Percentiles rank a stretch among this genome's conserved stretches.
These are phyloP conservation scores for Hippopotamyrus pictus DNA, from an alignment of 2,797 vertebrate genomes.

Conservation along the genomic window DNA sequence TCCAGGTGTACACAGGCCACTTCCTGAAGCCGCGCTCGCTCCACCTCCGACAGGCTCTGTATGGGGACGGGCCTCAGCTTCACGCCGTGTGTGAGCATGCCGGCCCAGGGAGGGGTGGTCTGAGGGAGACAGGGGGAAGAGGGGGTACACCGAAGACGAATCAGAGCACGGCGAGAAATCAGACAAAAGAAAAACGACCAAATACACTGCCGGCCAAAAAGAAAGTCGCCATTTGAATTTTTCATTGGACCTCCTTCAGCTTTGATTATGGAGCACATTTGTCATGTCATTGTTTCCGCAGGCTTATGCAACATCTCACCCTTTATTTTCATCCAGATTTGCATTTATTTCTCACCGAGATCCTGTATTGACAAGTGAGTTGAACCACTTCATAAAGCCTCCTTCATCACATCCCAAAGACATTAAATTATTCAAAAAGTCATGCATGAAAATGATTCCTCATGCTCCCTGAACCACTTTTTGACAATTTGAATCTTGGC, in stretches of 20 bases:
- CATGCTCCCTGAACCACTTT: no score
- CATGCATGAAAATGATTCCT: no score
- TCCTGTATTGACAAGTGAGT: not conserved
- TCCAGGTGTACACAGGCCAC: slow-evolving; percentile 72
- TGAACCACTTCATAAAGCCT: no score
- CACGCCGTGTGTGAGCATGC: slow-evolving; percentile 59
- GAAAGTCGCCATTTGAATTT: no score
- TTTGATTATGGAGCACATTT: not conserved
- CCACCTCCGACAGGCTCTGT: slow-evolving; percentile 85
- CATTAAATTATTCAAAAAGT: no score
- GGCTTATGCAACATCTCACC: not conserved
- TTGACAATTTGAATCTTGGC: no score
- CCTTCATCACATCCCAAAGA: no score
- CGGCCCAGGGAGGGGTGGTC: slow-evolving; percentile 51
- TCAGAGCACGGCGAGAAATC: not conserved
- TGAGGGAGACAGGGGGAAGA: slow-evolving; percentile 25
- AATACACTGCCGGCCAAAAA: no score
- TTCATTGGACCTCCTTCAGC: no score
- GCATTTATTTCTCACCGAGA: not conserved
- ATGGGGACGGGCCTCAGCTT: slow-evolving; percentile 69
- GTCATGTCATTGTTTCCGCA: not conserved
- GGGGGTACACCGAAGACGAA: not conserved
- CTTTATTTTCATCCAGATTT: not conserved
- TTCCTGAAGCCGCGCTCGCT: slow-evolving; percentile 77
- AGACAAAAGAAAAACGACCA: not conserved